Percentiles rank a stretch among this genome's conserved stretches.
Conservation (phyloP, 2,113 vertebrate genomes). For the Macaca mulatta region DNA sequence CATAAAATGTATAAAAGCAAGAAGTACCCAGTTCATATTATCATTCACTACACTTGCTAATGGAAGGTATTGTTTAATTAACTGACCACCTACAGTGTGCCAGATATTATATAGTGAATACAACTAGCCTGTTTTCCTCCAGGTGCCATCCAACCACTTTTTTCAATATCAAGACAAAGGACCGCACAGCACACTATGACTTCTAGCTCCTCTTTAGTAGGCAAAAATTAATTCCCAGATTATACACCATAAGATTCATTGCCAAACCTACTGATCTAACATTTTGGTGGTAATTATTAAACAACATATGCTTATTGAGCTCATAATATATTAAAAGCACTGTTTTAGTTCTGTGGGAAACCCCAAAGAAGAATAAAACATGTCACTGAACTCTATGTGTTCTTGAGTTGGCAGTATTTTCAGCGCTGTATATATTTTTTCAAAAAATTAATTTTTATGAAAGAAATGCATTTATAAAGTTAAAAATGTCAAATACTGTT, state of each 20-base stretch:
- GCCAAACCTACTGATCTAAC: not conserved
- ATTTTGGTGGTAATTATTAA: not conserved
- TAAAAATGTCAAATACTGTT: conserved; percentile 19
- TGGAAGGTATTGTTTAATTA: not conserved
- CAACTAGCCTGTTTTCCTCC: not conserved
- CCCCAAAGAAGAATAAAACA: not conserved
- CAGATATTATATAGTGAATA: not conserved
- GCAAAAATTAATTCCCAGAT: not conserved
- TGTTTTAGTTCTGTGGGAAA: not conserved
- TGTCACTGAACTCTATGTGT: not conserved
- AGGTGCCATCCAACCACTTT: not conserved
- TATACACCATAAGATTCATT: not conserved
- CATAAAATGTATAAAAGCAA: not conserved
- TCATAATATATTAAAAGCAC: not conserved
- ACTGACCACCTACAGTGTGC: not conserved
- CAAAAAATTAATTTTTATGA: conserved; percentile 12
- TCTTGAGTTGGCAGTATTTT: conserved; percentile 29
- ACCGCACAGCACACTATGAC: not conserved
- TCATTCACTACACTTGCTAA: not conserved
- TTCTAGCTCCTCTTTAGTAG: not conserved
- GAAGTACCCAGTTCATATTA: not conserved
- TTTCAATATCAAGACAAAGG: not conserved
- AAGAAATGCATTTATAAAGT: conserved; percentile 2
- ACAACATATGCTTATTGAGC: not conserved
- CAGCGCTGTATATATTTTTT: not conserved